Evolutionary conservation across 2,113 vertebrate species (phyloP), one percentile per base, ranked within the genome.

Genomic region (Lathamus discolor): DNA sequence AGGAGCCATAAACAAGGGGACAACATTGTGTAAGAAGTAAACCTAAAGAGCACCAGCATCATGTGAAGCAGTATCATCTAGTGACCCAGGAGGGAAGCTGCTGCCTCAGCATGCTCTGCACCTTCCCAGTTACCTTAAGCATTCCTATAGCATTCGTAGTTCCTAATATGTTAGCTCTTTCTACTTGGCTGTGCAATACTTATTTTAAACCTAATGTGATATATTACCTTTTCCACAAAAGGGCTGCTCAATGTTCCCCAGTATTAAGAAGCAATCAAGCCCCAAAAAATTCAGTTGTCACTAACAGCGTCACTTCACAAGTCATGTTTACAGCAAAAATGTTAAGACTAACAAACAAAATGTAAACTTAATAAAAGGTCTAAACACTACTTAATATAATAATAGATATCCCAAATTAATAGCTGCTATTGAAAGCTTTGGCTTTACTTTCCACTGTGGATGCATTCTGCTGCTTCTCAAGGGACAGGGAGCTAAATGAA

Each of bases 1-100:
- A 63, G 46, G 20, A 88, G 16, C 14, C 6, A 11, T 10, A 61
- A 91, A 61, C 5, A 39, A 49, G 3, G 13, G 27, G 24, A 69
- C 13, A 55, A 43, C 15, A 39, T 6, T 20, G 5, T 6, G 33
- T 16, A 44, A 69, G 35, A 51, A 83, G 11, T 23, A 48, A 2
- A 61, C 10, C 3, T 8, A 9, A 17, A 11, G n/a, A 86, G 48
- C 24, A 13, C 5, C 44, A 52, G 57, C 24, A 24, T 3, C 29
- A 5, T 0, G 1, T 0, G 7, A 15, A 52, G 51, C 57, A 35
- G 28, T 2, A 41, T 2, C 51, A n/a, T 11, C 46, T 51, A 28
- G 20, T 3, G 37, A 28, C 18, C n/a, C 41, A 6, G 8, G 18
- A 29, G 19, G 48, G 57, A 39, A 8, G 2, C 17, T 27, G 46